phyloP scores from a whole-genome alignment of 2,888 invertebrate species.

The Pseudococcus jackbeardsleyi region DNA sequence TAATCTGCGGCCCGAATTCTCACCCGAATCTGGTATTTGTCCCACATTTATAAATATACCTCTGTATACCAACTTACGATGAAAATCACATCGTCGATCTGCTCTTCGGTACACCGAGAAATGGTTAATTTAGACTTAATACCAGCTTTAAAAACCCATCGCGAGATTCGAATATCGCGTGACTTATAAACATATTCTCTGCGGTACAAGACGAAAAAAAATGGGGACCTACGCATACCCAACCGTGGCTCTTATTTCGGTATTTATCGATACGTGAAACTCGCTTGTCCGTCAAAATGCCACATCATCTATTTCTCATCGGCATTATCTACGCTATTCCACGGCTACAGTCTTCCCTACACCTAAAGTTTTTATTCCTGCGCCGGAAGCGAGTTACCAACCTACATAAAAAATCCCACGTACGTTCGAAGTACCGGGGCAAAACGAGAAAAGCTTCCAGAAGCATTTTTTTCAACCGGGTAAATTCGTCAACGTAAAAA shows the following conservation, averaged over 20 bases:
- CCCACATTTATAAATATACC: too few relatives aligned
- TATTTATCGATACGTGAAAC: constrained; percentile 29
- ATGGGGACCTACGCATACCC: too few relatives aligned
- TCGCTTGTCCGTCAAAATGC: constrained; percentile 5
- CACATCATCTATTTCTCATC: constrained; percentile 1
- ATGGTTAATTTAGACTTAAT: neutral
- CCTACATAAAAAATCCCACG: neutral
- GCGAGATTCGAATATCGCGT: constrained; percentile 17
- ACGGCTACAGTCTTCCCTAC: neutral
- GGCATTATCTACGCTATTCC: neutral
- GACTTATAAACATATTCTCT: neutral
- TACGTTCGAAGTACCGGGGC: neutral
- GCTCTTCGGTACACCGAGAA: neutral
- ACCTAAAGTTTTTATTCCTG: neutral
- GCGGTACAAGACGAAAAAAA: too few relatives aligned
- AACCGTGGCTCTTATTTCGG: neutral
- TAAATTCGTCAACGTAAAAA: constrained; percentile 20
- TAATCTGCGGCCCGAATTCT: too few relatives aligned
- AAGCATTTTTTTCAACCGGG: neutral
- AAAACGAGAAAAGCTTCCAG: neutral
- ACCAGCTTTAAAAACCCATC: neutral
- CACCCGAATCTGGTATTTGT: too few relatives aligned
- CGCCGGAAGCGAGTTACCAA: neutral
- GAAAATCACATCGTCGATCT: neutral
- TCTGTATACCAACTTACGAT: neutral